A percentile compares a stretch with the other conserved stretches of the same genome.
Evolutionary conservation across 2,888 invertebrate genomes (phyloP).

Genomic region (Trichopria drosophilae): DNA sequence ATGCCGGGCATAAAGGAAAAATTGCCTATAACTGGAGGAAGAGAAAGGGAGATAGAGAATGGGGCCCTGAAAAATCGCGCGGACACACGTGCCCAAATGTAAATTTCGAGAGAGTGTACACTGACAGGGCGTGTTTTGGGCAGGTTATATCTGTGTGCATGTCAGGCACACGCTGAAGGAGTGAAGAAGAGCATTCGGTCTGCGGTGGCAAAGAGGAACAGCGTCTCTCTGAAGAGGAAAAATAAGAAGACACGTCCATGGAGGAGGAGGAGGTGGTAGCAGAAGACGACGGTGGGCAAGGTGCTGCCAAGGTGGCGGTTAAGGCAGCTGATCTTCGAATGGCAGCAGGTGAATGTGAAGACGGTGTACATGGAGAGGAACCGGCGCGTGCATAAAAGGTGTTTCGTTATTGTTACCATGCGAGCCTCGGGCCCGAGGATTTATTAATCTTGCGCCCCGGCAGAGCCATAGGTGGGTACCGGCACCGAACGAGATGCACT

Average conservation of each 20-base stretch:
- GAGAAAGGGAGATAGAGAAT: no score
- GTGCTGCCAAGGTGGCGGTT: constrained; percentile 57
- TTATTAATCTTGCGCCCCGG: constrained; percentile 41
- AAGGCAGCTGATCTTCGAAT: constrained; percentile 57
- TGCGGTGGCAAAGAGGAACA: constrained; percentile 23
- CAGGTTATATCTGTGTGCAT: no score
- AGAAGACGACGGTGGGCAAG: constrained; percentile 49
- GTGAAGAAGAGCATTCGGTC: background rate
- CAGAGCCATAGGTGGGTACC: constrained; percentile 14
- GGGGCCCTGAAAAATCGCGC: no score
- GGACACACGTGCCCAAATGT: no score
- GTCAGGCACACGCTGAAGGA: no score
- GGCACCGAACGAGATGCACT: no score
- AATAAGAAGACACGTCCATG: constrained; percentile 29
- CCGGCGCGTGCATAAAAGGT: constrained; percentile 52
- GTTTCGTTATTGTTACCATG: constrained; percentile 57
- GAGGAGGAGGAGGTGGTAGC: constrained; percentile 41
- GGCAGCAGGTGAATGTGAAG: constrained; percentile 57
- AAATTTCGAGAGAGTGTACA: no score
- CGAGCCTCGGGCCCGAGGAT: constrained; percentile 38
- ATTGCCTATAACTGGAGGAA: no score
- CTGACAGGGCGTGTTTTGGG: no score
- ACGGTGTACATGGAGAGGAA: constrained; percentile 45
- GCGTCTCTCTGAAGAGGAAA: constrained; percentile 29
- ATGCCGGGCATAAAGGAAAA: no score